These are phyloP conservation scores for Euplagia quadripunctaria DNA, from an alignment of 2,888 invertebrate species.

Conservation along the genomic window DNA sequence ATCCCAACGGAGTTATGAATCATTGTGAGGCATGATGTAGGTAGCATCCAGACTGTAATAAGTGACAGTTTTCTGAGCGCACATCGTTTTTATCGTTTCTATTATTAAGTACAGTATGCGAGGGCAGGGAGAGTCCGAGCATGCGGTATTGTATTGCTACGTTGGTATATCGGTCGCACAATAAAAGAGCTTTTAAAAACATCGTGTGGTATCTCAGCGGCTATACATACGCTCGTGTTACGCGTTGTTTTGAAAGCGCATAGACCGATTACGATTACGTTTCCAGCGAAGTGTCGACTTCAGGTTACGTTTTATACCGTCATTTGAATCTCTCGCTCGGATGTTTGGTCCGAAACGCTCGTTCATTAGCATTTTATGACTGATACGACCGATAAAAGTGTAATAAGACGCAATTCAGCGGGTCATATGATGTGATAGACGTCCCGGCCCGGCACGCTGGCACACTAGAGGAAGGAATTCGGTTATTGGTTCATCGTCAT, in stretches of 20 bases:
- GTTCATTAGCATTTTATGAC: constrained; percentile 87
- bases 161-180: constrained; percentile 70
- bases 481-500: constrained; percentile 76
- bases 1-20: constrained; percentile 62
- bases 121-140: constrained; percentile 36
- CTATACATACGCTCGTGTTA: constrained; percentile 80
- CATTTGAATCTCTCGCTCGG: constrained; percentile 86
- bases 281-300: constrained; percentile 85
- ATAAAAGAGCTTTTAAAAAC: constrained; percentile 86
- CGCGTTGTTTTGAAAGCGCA: constrained; percentile 85
- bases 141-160: constrained; percentile 49
- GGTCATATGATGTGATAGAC: constrained; percentile 83
- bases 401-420: constrained; percentile 85
- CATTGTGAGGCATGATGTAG: constrained; percentile 53
- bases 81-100: constrained; percentile 53
- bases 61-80: constrained; percentile 48
- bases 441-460: constrained; percentile 72
- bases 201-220: constrained; percentile 76
- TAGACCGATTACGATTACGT: constrained; percentile 82
- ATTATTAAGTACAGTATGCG: constrained; percentile 51
- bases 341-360: constrained; percentile 85
- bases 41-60: constrained; percentile 38
- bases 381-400: constrained; percentile 86
- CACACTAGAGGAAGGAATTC: constrained; percentile 73
- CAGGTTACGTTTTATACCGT: constrained; percentile 85